A percentile compares a stretch with the other conserved stretches of the same genome.
These are phyloP conservation scores for Pristionchus mayeri DNA, from an alignment of 2,888 invertebrate genomes.

Conservation along the genomic window DNA sequence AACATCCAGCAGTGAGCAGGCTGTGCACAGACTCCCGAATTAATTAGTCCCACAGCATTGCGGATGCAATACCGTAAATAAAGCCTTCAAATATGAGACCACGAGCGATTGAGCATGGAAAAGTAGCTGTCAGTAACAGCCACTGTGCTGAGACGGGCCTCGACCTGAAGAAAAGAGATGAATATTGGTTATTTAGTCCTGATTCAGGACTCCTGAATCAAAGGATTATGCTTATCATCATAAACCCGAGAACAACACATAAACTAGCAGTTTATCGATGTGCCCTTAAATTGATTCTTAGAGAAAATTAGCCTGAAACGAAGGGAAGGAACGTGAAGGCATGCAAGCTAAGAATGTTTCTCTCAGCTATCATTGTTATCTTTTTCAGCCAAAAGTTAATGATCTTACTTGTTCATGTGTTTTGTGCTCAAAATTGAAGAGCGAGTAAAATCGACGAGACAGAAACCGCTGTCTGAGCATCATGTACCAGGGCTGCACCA, in stretches of 20 bases:
- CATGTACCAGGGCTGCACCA: slow-evolving; percentile 31
- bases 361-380: neutral
- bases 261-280: too few relatives aligned
- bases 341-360: too few relatives aligned
- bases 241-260: too few relatives aligned
- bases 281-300: too few relatives aligned
- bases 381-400: neutral
- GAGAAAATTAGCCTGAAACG: too few relatives aligned
- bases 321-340: too few relatives aligned
- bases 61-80: neutral
- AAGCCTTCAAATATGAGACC: neutral
- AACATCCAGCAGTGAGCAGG: slow-evolving; percentile 26
- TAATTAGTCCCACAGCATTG: too few relatives aligned
- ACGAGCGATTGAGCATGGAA: slow-evolving; percentile 9
- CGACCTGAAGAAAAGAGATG: neutral
- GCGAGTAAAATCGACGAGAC: neutral
- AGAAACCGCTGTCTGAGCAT: slow-evolving; percentile 24
- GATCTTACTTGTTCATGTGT: neutral
- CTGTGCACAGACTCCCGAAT: too few relatives aligned
- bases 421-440: neutral
- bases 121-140: slow-evolving; percentile 28
- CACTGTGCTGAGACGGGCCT: neutral
- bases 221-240: too few relatives aligned
- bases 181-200: too few relatives aligned
- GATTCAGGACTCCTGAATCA: too few relatives aligned